Evolutionary conservation across 2,888 invertebrate genomes (phyloP).

Genomic region (Scelioninae gen. 1): DNA sequence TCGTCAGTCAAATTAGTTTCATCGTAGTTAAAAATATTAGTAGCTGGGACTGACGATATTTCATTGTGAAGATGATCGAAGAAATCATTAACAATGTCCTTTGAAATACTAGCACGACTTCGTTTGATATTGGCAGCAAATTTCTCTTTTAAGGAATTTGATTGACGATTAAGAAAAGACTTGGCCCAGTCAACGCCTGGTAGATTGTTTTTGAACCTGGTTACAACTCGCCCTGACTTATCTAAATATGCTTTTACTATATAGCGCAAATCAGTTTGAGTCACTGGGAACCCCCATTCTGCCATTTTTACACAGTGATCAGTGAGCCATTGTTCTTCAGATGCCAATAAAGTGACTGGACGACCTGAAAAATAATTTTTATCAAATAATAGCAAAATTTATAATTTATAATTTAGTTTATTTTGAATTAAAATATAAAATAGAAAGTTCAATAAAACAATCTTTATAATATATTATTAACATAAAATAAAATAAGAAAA

Average conservation of each 20-base stretch:
- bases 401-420: constrained; percentile 9
- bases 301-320: constrained; percentile 13
- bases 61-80: constrained; percentile 17
- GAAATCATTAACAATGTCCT: constrained; percentile 25
- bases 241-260: constrained; percentile 4
- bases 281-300: constrained; percentile 7
- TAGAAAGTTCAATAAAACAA: constrained; percentile 3
- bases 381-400: neutral
- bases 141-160: neutral
- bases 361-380: constrained; percentile 12
- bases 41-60: constrained; percentile 13
- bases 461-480: constrained; percentile 9
- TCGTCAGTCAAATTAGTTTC: constrained; percentile 35
- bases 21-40: constrained; percentile 34
- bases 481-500: constrained; percentile 11
- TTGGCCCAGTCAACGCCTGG: constrained; percentile 7
- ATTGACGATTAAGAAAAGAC: constrained; percentile 7
- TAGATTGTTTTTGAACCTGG: constrained; percentile 14
- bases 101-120: constrained; percentile 16
- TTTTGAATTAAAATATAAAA: constrained; percentile 5
- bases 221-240: neutral
- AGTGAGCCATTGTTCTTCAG: constrained; percentile 11
- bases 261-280: constrained; percentile 8
- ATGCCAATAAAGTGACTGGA: constrained; percentile 10
- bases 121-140: constrained; percentile 13